A percentile compares a stretch with the other conserved stretches of the same genome.
These are phyloP conservation scores for Lanistes nyassanus DNA, from an alignment of 1,140 invertebrate species.

Conservation along the genomic window DNA sequence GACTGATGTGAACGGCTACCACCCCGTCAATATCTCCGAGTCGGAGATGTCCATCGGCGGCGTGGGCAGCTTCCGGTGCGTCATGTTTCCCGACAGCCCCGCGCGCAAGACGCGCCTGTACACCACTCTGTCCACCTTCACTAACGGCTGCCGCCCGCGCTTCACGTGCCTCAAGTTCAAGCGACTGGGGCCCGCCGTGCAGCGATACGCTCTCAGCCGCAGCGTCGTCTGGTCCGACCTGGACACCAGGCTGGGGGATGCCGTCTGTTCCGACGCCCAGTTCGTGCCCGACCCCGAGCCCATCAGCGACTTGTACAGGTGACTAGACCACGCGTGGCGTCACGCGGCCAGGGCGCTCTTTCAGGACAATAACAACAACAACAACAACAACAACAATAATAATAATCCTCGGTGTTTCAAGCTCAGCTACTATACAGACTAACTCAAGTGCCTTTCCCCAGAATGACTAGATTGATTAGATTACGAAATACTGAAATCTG, in stretches of 20 bases:
- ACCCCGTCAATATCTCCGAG: constrained; percentile 30
- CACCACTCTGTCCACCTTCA: constrained; percentile 43
- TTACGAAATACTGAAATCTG: no score
- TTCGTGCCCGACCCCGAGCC: constrained; percentile 43
- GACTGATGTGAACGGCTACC: constrained; percentile 22
- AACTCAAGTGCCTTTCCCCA: no score
- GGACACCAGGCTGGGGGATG: constrained; percentile 25
- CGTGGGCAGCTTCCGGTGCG: constrained; percentile 44
- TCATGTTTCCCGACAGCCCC: constrained; percentile 39
- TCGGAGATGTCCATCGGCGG: constrained; percentile 33
- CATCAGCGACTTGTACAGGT: constrained; percentile 41
- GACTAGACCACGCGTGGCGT: background rate
- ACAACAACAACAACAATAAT: no score
- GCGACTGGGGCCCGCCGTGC: constrained; percentile 33
- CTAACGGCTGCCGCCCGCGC: constrained; percentile 50
- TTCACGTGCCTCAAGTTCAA: constrained; percentile 44
- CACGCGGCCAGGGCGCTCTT: no score
- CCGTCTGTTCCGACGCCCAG: constrained; percentile 31
- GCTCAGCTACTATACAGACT: no score
- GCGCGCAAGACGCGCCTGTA: constrained; percentile 27
- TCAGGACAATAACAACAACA: no score
- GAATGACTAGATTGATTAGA: no score
- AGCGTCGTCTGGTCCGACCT: constrained; percentile 43
- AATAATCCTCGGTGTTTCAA: no score
- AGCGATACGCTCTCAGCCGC: constrained; percentile 38